Evolutionary conservation across 2,888 invertebrate species (phyloP).

Genomic region (Ormyrus nitidulus): DNA sequence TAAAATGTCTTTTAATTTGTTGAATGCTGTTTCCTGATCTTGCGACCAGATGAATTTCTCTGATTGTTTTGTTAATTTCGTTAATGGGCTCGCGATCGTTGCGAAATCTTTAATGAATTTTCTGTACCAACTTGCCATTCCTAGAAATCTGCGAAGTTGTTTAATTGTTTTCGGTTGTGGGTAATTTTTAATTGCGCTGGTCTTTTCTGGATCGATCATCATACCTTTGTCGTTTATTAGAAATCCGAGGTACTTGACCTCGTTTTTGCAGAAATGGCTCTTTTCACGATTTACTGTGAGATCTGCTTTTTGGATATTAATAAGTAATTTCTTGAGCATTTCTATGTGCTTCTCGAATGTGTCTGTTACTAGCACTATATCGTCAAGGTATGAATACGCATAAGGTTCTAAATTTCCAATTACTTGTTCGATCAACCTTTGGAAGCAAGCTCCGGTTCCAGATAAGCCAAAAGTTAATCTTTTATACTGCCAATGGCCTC

Average conservation of each 20-base stretch:
- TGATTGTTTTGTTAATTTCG: not conserved
- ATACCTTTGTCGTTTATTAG: not conserved
- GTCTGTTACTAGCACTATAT: conserved; percentile 33
- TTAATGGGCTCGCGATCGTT: not conserved
- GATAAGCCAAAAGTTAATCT: not conserved
- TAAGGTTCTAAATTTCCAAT: conserved; percentile 6
- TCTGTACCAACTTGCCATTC: not conserved
- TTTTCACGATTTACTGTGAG: conserved; percentile 3
- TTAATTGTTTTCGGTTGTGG: not conserved
- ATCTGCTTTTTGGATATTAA: not conserved
- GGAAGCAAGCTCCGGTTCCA: not conserved
- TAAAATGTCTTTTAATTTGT: not conserved
- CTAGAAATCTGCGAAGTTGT: not conserved
- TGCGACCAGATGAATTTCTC: not conserved
- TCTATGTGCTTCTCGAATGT: conserved; percentile 7
- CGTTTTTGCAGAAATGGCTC: not conserved
- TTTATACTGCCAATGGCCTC: not conserved
- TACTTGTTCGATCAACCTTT: not conserved
- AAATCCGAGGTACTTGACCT: not conserved
- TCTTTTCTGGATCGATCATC: not conserved
- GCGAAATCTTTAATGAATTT: not conserved
- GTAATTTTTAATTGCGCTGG: not conserved
- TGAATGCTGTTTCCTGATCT: not conserved
- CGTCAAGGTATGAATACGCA: conserved; percentile 23
- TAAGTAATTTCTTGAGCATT: not conserved